Evolutionary conservation across 2,797 vertebrate species (phyloP).

Genomic region (Gallinago stenura): DNA sequence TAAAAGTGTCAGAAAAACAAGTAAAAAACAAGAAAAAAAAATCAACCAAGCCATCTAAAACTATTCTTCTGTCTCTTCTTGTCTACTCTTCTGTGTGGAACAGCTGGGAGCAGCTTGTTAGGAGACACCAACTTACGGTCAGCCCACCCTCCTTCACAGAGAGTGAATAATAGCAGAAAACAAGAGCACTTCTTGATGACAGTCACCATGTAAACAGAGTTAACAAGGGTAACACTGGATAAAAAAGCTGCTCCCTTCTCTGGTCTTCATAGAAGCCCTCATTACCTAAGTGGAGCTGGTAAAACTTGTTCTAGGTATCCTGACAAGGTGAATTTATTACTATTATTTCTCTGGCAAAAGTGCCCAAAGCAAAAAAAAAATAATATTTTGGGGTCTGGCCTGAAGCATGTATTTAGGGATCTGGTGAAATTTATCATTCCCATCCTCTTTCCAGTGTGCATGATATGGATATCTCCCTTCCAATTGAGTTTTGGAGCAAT

Average conservation of each 20-base stretch:
- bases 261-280: background rate
- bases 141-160: background rate
- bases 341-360: background rate
- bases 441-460: background rate
- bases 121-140: background rate
- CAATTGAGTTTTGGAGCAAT: background rate
- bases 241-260: background rate
- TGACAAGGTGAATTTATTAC: background rate
- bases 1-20: background rate
- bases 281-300: background rate
- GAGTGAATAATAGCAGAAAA: background rate
- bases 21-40: background rate
- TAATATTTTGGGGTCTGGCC: fast-evolving
- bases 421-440: background rate
- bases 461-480: background rate
- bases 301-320: background rate
- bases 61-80: background rate
- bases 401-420: background rate
- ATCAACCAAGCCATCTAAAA: background rate
- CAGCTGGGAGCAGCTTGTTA: conserved; percentile 4
- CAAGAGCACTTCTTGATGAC: background rate
- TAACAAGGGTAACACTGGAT: background rate
- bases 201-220: background rate
- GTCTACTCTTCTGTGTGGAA: background rate
- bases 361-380: background rate